Percentiles rank a stretch among this genome's conserved stretches.
Evolutionary conservation across 1,140 invertebrate species (phyloP).

Genomic region (Acromyrmex echinatior): DNA sequence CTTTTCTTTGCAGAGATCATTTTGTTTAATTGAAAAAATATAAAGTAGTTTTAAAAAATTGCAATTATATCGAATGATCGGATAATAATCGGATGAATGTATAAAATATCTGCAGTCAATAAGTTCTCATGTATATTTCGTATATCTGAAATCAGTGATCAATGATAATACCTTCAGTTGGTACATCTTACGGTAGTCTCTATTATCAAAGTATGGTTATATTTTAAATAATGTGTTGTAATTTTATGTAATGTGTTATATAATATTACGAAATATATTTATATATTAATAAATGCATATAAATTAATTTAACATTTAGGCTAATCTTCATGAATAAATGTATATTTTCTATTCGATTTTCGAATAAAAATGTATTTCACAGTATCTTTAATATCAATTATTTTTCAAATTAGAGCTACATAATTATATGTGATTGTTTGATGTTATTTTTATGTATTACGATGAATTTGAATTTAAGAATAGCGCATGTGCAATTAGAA

Average conservation of each 20-base stretch:
- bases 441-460: neutral
- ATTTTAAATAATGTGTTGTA: neutral
- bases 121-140: neutral
- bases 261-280: neutral
- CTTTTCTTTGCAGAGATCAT: neutral
- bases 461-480: neutral
- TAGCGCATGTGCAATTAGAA: neutral
- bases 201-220: constrained; percentile 1
- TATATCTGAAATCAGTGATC: neutral
- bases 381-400: neutral
- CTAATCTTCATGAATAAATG: neutral
- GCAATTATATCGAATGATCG: neutral
- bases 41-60: neutral
- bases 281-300: neutral
- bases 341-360: neutral
- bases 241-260: no score
- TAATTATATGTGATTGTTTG: neutral
- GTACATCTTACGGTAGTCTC: neutral
- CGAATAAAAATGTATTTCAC: neutral
- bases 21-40: neutral
- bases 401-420: neutral
- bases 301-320: neutral
- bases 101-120: constrained; percentile 5
- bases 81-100: neutral
- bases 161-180: constrained; percentile 27